Evolutionary conservation across 1,140 invertebrate genomes (phyloP), one percentile per base, ranked within the genome.

Genomic region (Saccostrea echinata): DNA sequence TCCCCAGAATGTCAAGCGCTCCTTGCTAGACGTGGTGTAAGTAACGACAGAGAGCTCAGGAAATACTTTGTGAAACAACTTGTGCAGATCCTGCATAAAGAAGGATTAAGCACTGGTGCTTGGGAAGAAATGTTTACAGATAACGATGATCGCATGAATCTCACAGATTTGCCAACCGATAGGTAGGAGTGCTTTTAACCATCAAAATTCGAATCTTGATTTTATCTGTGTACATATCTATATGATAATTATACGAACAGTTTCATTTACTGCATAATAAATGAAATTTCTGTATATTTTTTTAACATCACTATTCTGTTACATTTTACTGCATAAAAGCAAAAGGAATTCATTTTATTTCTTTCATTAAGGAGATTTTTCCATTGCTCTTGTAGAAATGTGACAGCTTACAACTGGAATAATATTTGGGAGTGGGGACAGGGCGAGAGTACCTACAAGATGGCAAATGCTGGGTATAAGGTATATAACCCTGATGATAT

Each of bases 381-480:
- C 30, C 6, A n/a, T 84, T 43, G 18, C 3, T 81, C 27, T 93
- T 94, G 87, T 33, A 82, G 51, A 16, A 51, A 92, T 11, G 89
- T 92, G 8, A 92, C 89, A 35, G 91, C 88, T 16, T 89, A 92
- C 33, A 90, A 92, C 12, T 94, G 93, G 93, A 89, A 94, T 68
- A 94, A 94, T 83, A 90, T 94, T 21, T 94, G 93, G 93, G 94
- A 94, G 84, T 94, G 93, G 93, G 94, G 93, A 0, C 68, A 76
- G 1, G 90, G 88, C 0, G 87, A 84, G 27, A 86, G 91, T 4
- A 89, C 93, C 13, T 92, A 92, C 85, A 68, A 55, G 33, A 76
- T 92, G 13, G 93, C 93, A 35, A 93, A 93, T 83, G 84, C 81
- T 9, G 91, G 89, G 21, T 93, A 91, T 81, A 92, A 93, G 91